phyloP scores from a whole-genome alignment of 2,888 invertebrate species.

The Phytoseiulus persimilis region DNA sequence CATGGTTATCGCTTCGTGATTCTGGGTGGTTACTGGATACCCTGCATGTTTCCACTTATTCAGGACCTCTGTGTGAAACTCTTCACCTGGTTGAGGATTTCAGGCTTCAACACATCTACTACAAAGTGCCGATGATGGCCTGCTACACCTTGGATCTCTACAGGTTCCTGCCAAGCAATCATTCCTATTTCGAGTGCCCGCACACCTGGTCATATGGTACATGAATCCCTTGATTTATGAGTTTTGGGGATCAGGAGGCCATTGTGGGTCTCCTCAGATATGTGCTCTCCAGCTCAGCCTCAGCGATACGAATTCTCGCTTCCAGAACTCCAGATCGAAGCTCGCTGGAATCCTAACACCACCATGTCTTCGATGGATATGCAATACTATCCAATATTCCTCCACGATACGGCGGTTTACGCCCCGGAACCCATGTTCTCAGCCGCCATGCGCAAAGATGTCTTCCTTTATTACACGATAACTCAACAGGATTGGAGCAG shows the following conservation, averaged over 20 bases:
- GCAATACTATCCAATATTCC: constrained; percentile 6
- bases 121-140: constrained; percentile 25
- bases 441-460: neutral
- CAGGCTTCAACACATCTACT: neutral
- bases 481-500: neutral
- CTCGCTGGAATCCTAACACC: neutral
- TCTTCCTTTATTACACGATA: neutral
- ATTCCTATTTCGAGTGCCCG: neutral
- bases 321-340: neutral
- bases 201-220: constrained; percentile 16
- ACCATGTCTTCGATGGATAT: constrained; percentile 7
- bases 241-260: neutral
- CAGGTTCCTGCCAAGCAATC: neutral
- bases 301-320: no score
- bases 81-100: neutral
- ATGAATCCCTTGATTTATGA: neutral
- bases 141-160: neutral
- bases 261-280: no score
- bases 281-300: no score
- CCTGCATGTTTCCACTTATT: no score
- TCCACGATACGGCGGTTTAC: neutral
- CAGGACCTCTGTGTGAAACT: no score
- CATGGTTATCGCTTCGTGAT: neutral
- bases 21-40: no score
- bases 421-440: constrained; percentile 11